Base-by-base conservation (phyloP, 2,888 invertebrate species). In the Poecilus cupreus region DNA sequence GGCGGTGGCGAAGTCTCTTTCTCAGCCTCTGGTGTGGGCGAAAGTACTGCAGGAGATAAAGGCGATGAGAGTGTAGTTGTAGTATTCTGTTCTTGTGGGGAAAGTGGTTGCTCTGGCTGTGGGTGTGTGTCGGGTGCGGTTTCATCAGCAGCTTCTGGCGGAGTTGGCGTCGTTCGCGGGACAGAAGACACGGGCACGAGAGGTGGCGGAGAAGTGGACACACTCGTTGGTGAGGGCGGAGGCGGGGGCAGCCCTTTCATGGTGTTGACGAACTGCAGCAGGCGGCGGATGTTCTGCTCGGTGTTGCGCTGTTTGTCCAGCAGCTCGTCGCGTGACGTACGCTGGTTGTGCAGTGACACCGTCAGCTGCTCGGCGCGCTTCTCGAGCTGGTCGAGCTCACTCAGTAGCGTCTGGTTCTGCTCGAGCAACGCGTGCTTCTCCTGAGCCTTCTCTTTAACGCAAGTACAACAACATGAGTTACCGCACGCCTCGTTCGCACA, bases 351-450 rank as follows among this genome's bases (percentile, higher is more conserved):
- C 75, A 89, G 83, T 10, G 89, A 88, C 77, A 88, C 87, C 22
- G 88, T 88, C 81, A 90, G 84, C 84, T 89, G 87, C n/a, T 89
- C 89, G 84, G 89, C 89, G 22, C 87, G 87, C 82, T 89, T 88
- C 85, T 90, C 89, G 22, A 90, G 85, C 82, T 88, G 87, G 3
- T 87, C 88, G 83, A 89, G 84, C 85, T 89, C 89, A 32, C 87
- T 88, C 37, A 86, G 85, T 78, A 90, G 85, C 74, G 85, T 85
- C 83, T 87, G 86, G 84, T 88, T 89, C 84, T 87, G 86, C 80
- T 89, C 89, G 84, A 87, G 86, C 77, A 89, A 85, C 82, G 86
- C 85, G 82, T 86, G 85, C 85, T 88, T 89, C 84, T 89, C 87
- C 83, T 87, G 86, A 74, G 89, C 84, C 85, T 89, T 89, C 85